These are phyloP conservation scores for Danionella cerebrum DNA, from an alignment of 2,113 vertebrate genomes.

Conservation along the genomic window DNA sequence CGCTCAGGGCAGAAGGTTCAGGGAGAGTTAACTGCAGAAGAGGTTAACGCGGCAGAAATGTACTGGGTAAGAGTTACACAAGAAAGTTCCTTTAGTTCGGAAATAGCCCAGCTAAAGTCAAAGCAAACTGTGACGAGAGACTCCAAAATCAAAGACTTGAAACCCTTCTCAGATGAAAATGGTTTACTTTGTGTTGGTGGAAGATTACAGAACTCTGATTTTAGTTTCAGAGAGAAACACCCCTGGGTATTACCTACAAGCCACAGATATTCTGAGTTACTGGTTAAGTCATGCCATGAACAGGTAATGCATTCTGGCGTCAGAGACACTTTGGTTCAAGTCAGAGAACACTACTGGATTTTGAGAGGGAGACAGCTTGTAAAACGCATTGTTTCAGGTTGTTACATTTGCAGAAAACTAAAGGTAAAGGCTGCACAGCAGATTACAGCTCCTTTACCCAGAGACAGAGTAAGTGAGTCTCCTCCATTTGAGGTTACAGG, in stretches of 20 bases:
- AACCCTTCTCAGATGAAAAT: constrained; percentile 27
- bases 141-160: constrained; percentile 12
- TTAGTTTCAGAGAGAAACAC: constrained; percentile 21
- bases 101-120: constrained; percentile 5
- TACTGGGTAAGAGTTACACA: constrained; percentile 10
- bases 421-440: constrained; percentile 13
- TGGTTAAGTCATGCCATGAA: constrained; percentile 14
- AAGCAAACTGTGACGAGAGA: not conserved
- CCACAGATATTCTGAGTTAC: constrained; percentile 20
- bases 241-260: constrained; percentile 17
- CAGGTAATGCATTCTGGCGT: constrained; percentile 20
- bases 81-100: constrained; percentile 5
- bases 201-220: constrained; percentile 20
- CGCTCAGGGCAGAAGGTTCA: not conserved
- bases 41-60: constrained; percentile 3
- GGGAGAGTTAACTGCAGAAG: constrained; percentile 13
- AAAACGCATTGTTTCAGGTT: not conserved
- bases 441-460: constrained; percentile 9
- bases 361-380: constrained; percentile 1
- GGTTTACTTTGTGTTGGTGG: constrained; percentile 32
- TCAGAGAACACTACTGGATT: constrained; percentile 17
- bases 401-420: constrained; percentile 8
- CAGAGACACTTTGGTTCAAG: constrained; percentile 17
- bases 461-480: constrained; percentile 22
- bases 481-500: constrained; percentile 19